Evolutionary conservation across 2,888 invertebrate genomes (phyloP).

Genomic region (Nineta flava): DNA sequence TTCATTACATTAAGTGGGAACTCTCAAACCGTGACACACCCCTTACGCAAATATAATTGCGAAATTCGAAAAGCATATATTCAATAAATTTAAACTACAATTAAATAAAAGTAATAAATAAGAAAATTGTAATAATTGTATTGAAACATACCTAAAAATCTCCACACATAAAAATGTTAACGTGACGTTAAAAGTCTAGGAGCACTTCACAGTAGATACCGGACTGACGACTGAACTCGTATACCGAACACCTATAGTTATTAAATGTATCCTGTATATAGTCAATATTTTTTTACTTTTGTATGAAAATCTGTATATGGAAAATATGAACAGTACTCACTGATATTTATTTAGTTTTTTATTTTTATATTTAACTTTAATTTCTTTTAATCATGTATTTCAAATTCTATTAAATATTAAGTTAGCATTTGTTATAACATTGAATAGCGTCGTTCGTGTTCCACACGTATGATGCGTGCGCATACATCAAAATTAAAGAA

Average conservation of each 20-base stretch:
- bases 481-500: neutral
- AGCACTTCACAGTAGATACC: neutral
- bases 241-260: neutral
- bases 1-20: neutral
- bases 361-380: too few species aligned
- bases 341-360: too few species aligned
- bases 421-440: neutral
- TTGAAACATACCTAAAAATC: neutral
- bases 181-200: neutral
- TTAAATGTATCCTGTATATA: neutral
- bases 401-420: too few species aligned
- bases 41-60: neutral
- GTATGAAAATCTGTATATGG: too few species aligned
- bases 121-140: neutral
- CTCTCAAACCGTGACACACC: neutral
- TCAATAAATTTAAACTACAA: neutral
- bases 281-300: neutral
- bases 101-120: neutral
- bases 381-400: too few species aligned
- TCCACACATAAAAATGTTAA: neutral
- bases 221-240: constrained; percentile 1
- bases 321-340: too few species aligned
- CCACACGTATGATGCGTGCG: neutral
- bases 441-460: constrained; percentile 2
- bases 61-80: neutral